Base-by-base conservation (phyloP, 2,888 invertebrate species). In the Pharmacophagus antenor region DNA sequence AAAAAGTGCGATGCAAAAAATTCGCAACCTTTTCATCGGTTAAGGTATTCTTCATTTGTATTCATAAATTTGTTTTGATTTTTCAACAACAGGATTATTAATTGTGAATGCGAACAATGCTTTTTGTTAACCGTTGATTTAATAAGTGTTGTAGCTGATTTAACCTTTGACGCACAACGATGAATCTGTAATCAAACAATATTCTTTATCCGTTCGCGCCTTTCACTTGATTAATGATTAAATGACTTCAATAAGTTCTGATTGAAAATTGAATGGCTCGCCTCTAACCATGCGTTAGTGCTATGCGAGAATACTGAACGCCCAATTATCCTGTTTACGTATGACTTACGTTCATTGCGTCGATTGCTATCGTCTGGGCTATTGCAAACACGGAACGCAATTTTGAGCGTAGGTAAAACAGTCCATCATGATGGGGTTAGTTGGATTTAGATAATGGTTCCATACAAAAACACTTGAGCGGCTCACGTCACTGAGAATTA, bases 401-500 rank as follows among this genome's bases (percentile, higher is more conserved):
- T 72, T 73, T 66, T 62, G 62, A 66, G 65, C 61, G 61, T 48
- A 63, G 64, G 59, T 55, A 58, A 56, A 64, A 61, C 67, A 70
- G 69, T 74, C 69, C 63, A 71, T 74, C 74, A 70, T 63, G 51
- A 62, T 64, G 68, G 58, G 17, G 18, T 23, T 56, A 20, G 41
- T 18, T 21, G 22, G 71, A 72, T 74, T 84, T 72, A 82, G 78
- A 88, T 86, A 87, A 88, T 85, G 74, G 77, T 75, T 72, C 76
- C 79, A 79, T 78, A 87, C 81, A 82, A 83, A 86, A 85, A 85
- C 85, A 85, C 84, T 86, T 77, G 82, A 85, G 71, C 75, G 79
- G 78, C 73, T 79, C 80, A 77, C 81, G 85, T 87, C 88, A 80
- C 74, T 76, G 76, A 70, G 79, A 83, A 89, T 88, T 88, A 85